Evolutionary conservation across 2,113 vertebrate genomes (phyloP).

Genomic region (Poeciliopsis turrubarensis): DNA sequence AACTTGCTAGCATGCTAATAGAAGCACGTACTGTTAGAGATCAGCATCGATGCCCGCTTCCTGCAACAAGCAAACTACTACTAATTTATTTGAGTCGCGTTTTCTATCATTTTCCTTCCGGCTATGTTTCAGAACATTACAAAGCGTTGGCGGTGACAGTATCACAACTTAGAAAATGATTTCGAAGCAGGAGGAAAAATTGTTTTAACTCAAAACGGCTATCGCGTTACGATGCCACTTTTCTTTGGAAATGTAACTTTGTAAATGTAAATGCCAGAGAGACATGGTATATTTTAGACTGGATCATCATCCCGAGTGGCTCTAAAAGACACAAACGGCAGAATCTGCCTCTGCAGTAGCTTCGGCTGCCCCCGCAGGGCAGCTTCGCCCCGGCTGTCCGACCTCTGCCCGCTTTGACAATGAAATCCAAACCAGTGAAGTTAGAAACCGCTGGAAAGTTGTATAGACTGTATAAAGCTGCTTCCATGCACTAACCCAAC

Average conservation of each 20-base stretch:
- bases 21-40: not conserved
- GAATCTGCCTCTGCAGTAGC: not conserved
- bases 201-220: not conserved
- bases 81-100: not conserved
- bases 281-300: not conserved
- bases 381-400: not conserved
- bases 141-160: not conserved
- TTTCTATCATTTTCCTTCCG: not conserved
- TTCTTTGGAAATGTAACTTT: not conserved
- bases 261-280: not conserved
- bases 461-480: slow-evolving; percentile 37
- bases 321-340: not conserved
- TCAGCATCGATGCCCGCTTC: not conserved
- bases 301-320: too few species aligned
- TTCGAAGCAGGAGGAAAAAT: not conserved
- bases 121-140: not conserved
- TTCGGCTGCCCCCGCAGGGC: not conserved
- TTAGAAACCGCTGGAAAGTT: slow-evolving; percentile 9
- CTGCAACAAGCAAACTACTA: not conserved
- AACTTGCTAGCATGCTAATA: too few species aligned
- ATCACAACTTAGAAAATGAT: not conserved
- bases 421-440: not conserved
- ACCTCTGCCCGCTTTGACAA: not conserved
- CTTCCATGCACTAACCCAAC: slow-evolving; percentile 9
- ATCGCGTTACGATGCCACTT: not conserved